Conservation (phyloP, 2,888 invertebrate species). For the Ormyrus rosae region DNA sequence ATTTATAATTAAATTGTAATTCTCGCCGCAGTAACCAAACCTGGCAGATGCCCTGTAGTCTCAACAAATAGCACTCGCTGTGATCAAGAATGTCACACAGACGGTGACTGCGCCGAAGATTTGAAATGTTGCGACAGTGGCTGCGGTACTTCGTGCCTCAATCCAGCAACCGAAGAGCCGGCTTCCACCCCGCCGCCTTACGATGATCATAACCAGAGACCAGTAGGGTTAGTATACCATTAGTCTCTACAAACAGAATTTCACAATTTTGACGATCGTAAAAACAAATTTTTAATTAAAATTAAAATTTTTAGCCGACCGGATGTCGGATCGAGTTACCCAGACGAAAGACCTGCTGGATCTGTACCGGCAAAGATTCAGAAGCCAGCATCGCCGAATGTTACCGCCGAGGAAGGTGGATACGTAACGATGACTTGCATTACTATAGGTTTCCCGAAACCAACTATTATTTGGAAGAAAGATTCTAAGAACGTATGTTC, state of each 20-base stretch:
- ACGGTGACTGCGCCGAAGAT: slow-evolving; percentile 87
- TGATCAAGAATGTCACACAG: slow-evolving; percentile 84
- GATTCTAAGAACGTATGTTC: slow-evolving; percentile 82
- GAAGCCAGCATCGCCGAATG: slow-evolving; percentile 78
- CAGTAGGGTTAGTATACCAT: slow-evolving; percentile 69
- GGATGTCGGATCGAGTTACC: too few species aligned
- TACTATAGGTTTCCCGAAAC: slow-evolving; percentile 86
- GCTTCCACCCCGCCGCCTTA: slow-evolving; percentile 67
- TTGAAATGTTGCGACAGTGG: slow-evolving; percentile 90
- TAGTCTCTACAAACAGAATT: too few species aligned
- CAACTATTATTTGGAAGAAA: slow-evolving; percentile 86
- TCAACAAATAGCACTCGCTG: slow-evolving; percentile 78
- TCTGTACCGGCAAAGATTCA: slow-evolving; percentile 68
- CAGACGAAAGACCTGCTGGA: slow-evolving; percentile 69
- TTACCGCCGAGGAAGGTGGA: slow-evolving; percentile 84
- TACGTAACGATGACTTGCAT: slow-evolving; percentile 85
- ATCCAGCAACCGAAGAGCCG: slow-evolving; percentile 75
- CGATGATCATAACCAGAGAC: slow-evolving; percentile 66
- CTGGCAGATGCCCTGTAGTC: slow-evolving; percentile 82
- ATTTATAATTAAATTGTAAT: neutral
- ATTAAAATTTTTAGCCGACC: too few species aligned
- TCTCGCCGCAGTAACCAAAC: slow-evolving; percentile 79
- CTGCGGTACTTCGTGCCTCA: slow-evolving; percentile 85
- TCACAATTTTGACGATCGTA: too few species aligned
- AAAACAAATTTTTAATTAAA: too few species aligned